Conservation (phyloP, 2,888 invertebrate genomes). For the Microctonus brassicae region DNA sequence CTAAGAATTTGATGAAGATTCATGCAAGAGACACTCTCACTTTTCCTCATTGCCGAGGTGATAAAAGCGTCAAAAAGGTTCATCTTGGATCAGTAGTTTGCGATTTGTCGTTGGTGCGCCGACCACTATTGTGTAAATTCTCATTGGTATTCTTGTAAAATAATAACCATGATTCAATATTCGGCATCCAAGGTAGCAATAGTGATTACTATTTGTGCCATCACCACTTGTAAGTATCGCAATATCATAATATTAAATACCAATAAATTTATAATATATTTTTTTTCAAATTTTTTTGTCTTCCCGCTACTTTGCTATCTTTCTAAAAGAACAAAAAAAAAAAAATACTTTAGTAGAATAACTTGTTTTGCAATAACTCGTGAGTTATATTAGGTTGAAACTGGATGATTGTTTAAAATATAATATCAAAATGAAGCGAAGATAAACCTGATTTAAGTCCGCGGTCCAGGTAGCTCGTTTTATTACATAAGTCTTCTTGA, state of each 20-base stretch:
- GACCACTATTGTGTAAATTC: slow-evolving; percentile 17
- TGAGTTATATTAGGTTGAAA: too few species aligned
- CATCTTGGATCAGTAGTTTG: slow-evolving; percentile 51
- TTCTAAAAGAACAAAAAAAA: not conserved
- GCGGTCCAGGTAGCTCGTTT: not conserved
- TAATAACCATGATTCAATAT: not conserved
- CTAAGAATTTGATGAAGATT: slow-evolving; percentile 33
- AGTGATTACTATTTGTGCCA: not conserved
- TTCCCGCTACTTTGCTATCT: too few species aligned
- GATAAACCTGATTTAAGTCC: not conserved
- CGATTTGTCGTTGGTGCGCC: slow-evolving; percentile 49
- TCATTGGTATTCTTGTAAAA: not conserved
- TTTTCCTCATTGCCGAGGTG: slow-evolving; percentile 50
- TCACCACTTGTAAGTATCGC: not conserved
- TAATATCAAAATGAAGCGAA: not conserved
- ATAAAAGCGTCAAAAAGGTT: slow-evolving; percentile 56
- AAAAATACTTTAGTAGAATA: too few species aligned
- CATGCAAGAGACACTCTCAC: slow-evolving; percentile 43
- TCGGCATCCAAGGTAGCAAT: not conserved
- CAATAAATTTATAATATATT: too few species aligned
- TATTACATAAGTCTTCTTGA: slow-evolving; percentile 33
- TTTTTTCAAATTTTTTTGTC: too few species aligned
- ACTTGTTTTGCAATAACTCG: too few species aligned
- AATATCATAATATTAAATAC: slow-evolving; percentile 39
- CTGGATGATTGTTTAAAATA: too few species aligned